Conservation (phyloP, 2,113 vertebrate genomes). For the Melanostigma gelatinosum region DNA sequence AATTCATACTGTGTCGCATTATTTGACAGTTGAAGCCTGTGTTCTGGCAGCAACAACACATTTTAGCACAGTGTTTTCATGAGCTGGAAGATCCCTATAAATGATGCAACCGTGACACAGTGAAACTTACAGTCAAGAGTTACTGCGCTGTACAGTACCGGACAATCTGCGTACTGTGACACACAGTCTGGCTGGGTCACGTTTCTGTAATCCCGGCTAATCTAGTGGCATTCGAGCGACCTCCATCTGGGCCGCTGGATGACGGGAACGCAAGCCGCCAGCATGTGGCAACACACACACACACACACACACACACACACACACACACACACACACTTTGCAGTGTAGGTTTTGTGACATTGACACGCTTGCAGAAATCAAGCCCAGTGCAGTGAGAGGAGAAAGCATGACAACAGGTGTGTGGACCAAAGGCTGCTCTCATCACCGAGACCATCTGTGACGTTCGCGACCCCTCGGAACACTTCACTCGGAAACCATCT, state of each 20-base stretch:
- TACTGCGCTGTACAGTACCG: constrained; percentile 2
- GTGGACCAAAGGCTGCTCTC: constrained; percentile 7
- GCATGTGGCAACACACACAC: constrained; percentile 33
- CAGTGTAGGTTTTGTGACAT: not conserved
- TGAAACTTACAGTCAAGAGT: not conserved
- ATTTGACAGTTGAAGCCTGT: not conserved
- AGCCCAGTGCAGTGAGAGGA: not conserved
- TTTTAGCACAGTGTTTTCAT: not conserved
- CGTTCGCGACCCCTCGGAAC: not conserved
- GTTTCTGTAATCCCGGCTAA: constrained; percentile 74
- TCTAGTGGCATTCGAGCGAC: constrained; percentile 69
- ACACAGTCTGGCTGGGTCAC: constrained; percentile 40
- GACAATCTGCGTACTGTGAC: constrained; percentile 25
- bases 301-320: not conserved
- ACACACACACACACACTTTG: not conserved
- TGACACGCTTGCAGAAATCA: constrained; percentile 5
- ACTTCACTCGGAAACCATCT: constrained; percentile 50
- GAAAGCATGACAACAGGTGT: constrained; percentile 33
- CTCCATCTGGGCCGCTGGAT: constrained; percentile 69
- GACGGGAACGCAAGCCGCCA: constrained; percentile 14
- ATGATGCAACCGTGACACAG: constrained; percentile 7
- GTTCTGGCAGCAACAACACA: not conserved
- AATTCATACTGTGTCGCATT: not conserved
- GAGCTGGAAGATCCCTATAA: not conserved
- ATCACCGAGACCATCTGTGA: constrained; percentile 50